These are phyloP conservation scores for Dichetophora obliterata DNA, from an alignment of 2,888 invertebrate species.

Conservation along the genomic window DNA sequence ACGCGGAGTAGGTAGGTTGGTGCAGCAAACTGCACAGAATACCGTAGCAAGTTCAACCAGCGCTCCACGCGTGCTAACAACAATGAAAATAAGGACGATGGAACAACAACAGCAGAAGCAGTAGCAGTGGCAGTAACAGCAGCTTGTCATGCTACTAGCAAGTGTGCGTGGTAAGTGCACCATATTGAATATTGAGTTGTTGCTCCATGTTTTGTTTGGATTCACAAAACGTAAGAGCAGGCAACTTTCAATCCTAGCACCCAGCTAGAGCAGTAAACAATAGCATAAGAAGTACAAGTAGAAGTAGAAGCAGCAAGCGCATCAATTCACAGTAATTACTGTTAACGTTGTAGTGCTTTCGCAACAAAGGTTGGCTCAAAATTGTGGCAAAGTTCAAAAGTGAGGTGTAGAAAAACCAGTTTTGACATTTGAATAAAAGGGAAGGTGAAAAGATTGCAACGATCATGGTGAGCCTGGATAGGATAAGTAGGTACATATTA, in stretches of 20 bases:
- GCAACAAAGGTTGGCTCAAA: neutral
- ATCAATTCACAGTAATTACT: conserved; percentile 19
- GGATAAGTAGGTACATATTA: neutral
- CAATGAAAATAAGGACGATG: neutral
- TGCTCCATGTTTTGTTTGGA: conserved; percentile 1
- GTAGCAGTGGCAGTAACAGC: neutral
- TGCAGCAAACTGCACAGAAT: neutral
- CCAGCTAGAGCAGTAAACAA: neutral
- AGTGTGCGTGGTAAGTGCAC: neutral
- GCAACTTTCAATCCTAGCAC: neutral
- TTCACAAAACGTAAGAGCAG: neutral
- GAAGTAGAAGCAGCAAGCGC: neutral
- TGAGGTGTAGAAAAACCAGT: conserved; percentile 23
- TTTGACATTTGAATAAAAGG: conserved; percentile 18
- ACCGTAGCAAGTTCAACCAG: neutral
- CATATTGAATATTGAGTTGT: conserved; percentile 37
- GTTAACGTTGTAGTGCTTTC: neutral
- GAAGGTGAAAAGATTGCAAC: neutral
- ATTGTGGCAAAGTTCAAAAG: conserved; percentile 16
- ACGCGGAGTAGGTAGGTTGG: neutral
- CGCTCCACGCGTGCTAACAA: neutral
- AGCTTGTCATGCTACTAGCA: neutral
- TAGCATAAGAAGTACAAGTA: neutral
- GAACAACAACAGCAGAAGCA: neutral
- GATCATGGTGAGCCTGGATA: neutral